Conservation (phyloP, 2,888 invertebrate species). For the Volucella inanis region DNA sequence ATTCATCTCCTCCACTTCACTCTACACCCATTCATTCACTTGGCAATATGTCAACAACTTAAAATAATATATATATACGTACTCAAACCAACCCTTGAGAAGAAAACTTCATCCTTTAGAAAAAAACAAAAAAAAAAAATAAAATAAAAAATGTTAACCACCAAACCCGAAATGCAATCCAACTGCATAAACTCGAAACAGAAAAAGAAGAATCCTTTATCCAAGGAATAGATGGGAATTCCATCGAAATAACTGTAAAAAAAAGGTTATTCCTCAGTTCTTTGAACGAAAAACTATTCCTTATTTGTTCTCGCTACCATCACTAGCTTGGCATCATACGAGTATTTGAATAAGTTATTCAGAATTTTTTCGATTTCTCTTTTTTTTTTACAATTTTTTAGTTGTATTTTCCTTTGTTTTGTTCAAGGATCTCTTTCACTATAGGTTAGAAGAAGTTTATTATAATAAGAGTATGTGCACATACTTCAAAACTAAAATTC, state of each 20-base stretch:
- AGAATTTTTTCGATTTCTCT: conserved; percentile 43
- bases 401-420: conserved; percentile 26
- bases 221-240: conserved; percentile 16
- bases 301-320: conserved; percentile 58
- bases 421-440: conserved; percentile 55
- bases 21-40: conserved; percentile 56
- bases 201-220: background rate
- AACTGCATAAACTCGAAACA: conserved; percentile 57
- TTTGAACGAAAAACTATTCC: conserved; percentile 24
- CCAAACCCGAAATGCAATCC: conserved; percentile 58
- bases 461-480: conserved; percentile 66
- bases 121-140: conserved; percentile 1
- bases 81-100: conserved; percentile 33
- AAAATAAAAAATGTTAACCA: conserved; percentile 18
- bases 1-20: conserved; percentile 31
- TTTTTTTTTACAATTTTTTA: conserved; percentile 28
- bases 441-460: conserved; percentile 66
- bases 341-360: conserved; percentile 72
- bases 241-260: conserved; percentile 36
- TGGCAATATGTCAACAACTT: conserved; percentile 72
- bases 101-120: conserved; percentile 46
- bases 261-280: conserved; percentile 46
- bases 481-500: conserved; percentile 48
- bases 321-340: conserved; percentile 44
- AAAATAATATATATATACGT: conserved; percentile 21